phyloP scores from a whole-genome alignment of 92 coral and sea anemone genomes.

The Chrysogorgia sp. region DNA sequence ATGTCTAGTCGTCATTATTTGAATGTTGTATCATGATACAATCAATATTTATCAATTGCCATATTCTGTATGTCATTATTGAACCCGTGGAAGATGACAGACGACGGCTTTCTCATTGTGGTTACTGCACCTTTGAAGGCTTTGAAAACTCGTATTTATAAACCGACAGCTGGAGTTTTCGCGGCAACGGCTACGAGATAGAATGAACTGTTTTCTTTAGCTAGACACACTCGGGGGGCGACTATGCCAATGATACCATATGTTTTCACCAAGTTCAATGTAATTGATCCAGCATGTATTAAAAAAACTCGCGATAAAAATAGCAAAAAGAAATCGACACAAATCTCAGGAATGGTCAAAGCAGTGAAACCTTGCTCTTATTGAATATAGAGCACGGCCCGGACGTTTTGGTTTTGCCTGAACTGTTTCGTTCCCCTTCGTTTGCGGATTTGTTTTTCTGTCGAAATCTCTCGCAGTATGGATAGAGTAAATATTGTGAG shows the following conservation, averaged over 20 bases:
- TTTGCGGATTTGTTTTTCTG: conserved; percentile 16
- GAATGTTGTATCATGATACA: conserved; percentile 28
- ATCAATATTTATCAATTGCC: conserved; percentile 25
- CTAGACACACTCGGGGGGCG: background rate
- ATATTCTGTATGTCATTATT: background rate
- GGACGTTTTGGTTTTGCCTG: too few relatives aligned
- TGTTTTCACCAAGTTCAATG: conserved; percentile 23
- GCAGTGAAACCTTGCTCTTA: background rate
- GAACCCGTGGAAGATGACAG: conserved; percentile 19
- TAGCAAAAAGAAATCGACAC: background rate
- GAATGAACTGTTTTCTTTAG: conserved; percentile 31
- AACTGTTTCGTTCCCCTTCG: conserved; percentile 13
- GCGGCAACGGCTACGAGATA: background rate
- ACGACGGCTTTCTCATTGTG: background rate
- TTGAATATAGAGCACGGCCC: too few relatives aligned
- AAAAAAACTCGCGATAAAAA: background rate
- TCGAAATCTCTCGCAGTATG: conserved; percentile 25
- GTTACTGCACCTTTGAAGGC: background rate
- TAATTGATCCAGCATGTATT: conserved; percentile 42
- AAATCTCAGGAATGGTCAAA: background rate
- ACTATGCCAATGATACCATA: background rate
- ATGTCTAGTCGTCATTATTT: conserved; percentile 27
- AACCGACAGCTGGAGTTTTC: conserved; percentile 11
- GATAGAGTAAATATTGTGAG: conserved; percentile 34
- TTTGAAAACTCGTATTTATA: background rate